phyloP scores from a whole-genome alignment of 1,140 invertebrate species.

The Caenorhabditis inopinata region DNA sequence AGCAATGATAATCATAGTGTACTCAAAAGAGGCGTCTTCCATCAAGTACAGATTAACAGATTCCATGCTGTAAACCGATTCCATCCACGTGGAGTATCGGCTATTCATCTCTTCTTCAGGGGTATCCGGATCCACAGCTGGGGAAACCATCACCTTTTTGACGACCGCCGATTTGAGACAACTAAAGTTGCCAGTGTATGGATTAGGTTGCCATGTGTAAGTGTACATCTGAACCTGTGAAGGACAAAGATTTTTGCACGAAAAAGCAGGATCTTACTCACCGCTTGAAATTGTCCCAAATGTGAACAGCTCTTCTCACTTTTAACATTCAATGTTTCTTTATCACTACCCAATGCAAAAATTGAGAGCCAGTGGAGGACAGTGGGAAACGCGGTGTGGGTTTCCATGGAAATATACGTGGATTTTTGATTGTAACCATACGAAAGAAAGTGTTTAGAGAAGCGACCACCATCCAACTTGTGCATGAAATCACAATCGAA shows the following conservation, averaged over 20 bases:
- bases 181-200: conserved; percentile 1
- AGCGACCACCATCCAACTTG: neutral
- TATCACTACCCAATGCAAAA: conserved; percentile 15
- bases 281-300: neutral
- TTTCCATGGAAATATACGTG: conserved; percentile 18
- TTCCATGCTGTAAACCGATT: conserved; percentile 1
- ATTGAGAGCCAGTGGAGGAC: conserved; percentile 2
- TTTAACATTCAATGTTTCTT: conserved; percentile 26
- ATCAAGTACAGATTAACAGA: neutral
- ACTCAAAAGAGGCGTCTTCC: conserved; percentile 13
- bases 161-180: neutral
- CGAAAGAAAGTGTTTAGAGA: neutral
- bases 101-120: conserved; percentile 11
- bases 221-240: conserved; percentile 19
- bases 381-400: neutral
- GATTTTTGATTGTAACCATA: conserved; percentile 6
- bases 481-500: conserved; percentile 16
- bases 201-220: neutral
- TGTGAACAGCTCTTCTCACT: conserved; percentile 23
- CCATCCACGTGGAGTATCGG: conserved; percentile 4
- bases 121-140: neutral
- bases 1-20: neutral
- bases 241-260: no score
- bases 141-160: conserved; percentile 4
- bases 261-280: no score